These are phyloP conservation scores for Propithecus deckenii DNA, from an alignment of 2,797 vertebrate species.

Conservation along the genomic window DNA sequence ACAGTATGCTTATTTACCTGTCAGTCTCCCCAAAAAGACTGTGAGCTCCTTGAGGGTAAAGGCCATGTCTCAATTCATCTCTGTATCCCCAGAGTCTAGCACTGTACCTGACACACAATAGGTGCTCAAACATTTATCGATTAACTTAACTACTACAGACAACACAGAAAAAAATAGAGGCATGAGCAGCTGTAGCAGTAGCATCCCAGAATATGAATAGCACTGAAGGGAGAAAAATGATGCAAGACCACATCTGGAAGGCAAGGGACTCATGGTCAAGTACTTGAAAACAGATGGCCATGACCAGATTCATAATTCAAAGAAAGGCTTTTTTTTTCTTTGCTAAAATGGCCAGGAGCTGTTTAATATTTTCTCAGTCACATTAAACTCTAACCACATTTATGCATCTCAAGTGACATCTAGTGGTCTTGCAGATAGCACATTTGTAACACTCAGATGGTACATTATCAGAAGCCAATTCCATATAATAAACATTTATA, in stretches of 20 bases:
- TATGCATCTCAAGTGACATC: conserved; percentile 70
- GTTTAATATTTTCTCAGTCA: conserved; percentile 6
- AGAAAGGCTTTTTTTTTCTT: conserved; percentile 54
- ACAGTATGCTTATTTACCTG: conserved; percentile 66
- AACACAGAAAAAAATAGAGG: conserved; percentile 29
- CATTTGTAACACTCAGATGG: background rate
- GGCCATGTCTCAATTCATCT: conserved; percentile 65
- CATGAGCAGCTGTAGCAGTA: conserved; percentile 25
- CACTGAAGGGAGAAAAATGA: conserved; percentile 41
- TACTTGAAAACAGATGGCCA: conserved; percentile 34
- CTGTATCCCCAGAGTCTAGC: conserved; percentile 69
- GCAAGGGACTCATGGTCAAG: conserved; percentile 38
- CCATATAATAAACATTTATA: conserved; percentile 27
- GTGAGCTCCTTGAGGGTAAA: conserved; percentile 70
- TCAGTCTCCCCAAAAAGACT: conserved; percentile 63
- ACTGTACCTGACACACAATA: conserved; percentile 66
- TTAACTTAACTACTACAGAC: conserved; percentile 61
- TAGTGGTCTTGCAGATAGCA: conserved; percentile 66
- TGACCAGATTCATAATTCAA: conserved; percentile 49
- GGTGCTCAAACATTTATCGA: conserved; percentile 58
- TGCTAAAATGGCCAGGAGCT: conserved; percentile 61
- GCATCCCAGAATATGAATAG: background rate
- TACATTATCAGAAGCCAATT: background rate
- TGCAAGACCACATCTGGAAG: background rate
- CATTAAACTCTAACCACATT: conserved; percentile 28